Evolutionary conservation across 2,797 vertebrate species (phyloP).

Genomic region (Rhinogobio ventralis): DNA sequence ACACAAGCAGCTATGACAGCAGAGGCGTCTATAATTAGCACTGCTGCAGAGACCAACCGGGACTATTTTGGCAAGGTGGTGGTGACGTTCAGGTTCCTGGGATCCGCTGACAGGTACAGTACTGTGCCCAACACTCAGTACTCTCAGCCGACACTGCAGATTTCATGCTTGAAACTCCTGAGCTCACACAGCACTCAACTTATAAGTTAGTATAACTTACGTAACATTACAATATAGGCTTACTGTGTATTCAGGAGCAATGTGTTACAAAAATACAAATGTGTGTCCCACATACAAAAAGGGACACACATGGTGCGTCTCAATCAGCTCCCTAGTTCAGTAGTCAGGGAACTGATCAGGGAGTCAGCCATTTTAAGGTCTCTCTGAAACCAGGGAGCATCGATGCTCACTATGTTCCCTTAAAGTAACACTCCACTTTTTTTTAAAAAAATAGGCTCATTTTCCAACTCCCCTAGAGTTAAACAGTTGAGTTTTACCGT

Average conservation of each 20-base stretch:
- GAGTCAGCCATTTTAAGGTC: too few species aligned
- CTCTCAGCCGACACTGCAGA: constrained; percentile 69
- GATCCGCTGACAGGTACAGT: constrained; percentile 81
- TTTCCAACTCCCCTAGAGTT: too few species aligned
- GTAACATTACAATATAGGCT: constrained; percentile 4
- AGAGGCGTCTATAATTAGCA: constrained; percentile 73
- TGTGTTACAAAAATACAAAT: neutral
- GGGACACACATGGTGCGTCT: too few species aligned
- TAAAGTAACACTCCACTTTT: too few species aligned
- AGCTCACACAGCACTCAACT: constrained; percentile 44
- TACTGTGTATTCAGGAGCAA: neutral
- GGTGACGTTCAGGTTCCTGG: constrained; percentile 67
- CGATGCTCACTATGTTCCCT: neutral
- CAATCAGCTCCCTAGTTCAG: too few species aligned
- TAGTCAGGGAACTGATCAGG: too few species aligned
- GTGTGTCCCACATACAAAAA: neutral
- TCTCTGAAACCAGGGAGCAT: too few species aligned
- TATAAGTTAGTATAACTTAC: neutral
- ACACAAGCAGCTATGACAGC: constrained; percentile 69
- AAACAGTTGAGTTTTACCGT: too few species aligned
- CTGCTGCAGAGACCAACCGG: constrained; percentile 61
- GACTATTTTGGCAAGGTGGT: constrained; percentile 80
- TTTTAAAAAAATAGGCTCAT: too few species aligned
- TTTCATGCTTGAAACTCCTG: constrained; percentile 61
- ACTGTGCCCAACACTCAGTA: constrained; percentile 70